phyloP scores from a whole-genome alignment of 1,140 invertebrate species.

The Pygmarrhopalites habei region DNA sequence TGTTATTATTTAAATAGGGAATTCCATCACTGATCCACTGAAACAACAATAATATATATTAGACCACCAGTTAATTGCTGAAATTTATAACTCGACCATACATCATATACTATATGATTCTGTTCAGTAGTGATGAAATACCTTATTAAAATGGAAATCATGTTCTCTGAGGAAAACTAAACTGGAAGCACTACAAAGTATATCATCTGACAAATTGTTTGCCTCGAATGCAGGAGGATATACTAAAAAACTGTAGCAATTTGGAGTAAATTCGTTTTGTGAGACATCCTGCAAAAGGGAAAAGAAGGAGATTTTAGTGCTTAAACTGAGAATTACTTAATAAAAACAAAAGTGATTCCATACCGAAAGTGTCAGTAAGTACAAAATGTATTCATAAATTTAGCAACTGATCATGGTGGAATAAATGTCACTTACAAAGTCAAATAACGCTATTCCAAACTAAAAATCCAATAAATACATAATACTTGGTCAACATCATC shows the following conservation, averaged over 20 bases:
- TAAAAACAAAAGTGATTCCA: too few species aligned
- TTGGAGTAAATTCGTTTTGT: constrained; percentile 51
- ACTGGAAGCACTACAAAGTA: constrained; percentile 55
- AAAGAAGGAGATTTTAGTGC: too few species aligned
- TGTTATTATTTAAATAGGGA: constrained; percentile 55
- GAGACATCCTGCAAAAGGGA: too few species aligned
- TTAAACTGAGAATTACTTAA: too few species aligned
- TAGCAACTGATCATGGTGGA: too few species aligned
- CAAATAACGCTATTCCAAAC: constrained; percentile 56
- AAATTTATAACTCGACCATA: background rate
- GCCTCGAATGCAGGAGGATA: constrained; percentile 55
- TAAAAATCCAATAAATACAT: constrained; percentile 44
- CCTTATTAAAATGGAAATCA: constrained; percentile 70
- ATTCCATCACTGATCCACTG: constrained; percentile 61
- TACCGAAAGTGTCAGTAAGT: too few species aligned
- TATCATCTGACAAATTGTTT: constrained; percentile 49
- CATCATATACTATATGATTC: background rate
- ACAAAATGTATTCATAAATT: too few species aligned
- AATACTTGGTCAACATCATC: background rate
- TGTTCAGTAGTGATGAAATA: constrained; percentile 42
- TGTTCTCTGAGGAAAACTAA: constrained; percentile 57
- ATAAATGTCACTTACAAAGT: too few species aligned
- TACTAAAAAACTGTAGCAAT: constrained; percentile 60
- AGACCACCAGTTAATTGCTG: background rate
- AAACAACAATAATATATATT: constrained; percentile 40